phyloP scores from a whole-genome alignment of 2,888 invertebrate genomes.

The Tetheella fluctuosa region DNA sequence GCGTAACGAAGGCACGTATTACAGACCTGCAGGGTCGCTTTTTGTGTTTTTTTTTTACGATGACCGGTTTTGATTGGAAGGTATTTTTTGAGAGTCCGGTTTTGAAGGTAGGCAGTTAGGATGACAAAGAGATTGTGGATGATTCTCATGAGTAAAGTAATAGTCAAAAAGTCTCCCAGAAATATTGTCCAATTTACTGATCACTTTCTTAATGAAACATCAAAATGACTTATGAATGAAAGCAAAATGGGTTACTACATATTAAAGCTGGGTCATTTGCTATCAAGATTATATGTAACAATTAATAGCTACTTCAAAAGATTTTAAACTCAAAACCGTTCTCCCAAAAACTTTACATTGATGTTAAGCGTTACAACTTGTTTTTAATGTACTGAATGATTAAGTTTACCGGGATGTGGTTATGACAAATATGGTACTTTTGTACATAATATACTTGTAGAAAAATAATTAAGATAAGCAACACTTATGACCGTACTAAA shows the following conservation, averaged over 20 bases:
- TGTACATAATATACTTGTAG: not conserved
- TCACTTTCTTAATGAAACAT: no score
- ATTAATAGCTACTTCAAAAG: not conserved
- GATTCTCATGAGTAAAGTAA: no score
- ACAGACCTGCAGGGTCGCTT: slow-evolving; percentile 22
- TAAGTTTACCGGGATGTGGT: not conserved
- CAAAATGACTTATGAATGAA: no score
- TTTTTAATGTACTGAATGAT: not conserved
- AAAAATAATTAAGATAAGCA: not conserved
- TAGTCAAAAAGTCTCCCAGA: no score
- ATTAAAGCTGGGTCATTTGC: no score
- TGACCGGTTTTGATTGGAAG: slow-evolving; percentile 14
- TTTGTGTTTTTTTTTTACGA: slow-evolving; percentile 22
- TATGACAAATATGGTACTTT: not conserved
- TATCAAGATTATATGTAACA: no score
- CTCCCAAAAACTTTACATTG: not conserved
- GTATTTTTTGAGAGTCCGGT: slow-evolving; percentile 12
- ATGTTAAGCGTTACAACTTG: not conserved
- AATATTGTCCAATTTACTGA: no score
- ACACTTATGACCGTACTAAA: not conserved
- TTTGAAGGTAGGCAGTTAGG: not conserved
- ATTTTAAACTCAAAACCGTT: not conserved
- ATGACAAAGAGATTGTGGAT: not conserved
- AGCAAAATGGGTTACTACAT: not conserved
- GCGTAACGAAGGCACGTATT: slow-evolving; percentile 81